phyloP scores from a whole-genome alignment of 2,113 vertebrate species.

The mouse (Mus musculus) region DNA sequence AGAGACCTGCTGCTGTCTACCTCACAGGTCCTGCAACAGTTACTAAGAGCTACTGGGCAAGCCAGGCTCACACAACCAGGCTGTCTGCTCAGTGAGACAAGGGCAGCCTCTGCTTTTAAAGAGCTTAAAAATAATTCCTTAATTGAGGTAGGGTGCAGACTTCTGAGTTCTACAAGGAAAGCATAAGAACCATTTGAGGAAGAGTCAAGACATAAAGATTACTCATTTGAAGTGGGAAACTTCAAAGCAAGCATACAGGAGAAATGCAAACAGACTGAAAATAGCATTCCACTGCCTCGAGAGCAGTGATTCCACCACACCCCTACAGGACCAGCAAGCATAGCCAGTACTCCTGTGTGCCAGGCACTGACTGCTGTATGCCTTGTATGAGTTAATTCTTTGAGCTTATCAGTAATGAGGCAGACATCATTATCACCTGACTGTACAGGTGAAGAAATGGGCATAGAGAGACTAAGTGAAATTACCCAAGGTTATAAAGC shows the following conservation, averaged over 20 bases:
- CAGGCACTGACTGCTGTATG: background rate
- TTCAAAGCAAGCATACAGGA: background rate
- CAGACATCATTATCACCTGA: background rate
- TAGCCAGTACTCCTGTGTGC: background rate
- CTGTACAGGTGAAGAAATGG: background rate
- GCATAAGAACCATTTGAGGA: background rate
- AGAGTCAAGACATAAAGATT: background rate
- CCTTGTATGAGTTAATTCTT: background rate
- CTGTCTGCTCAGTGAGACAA: slow-evolving; percentile 18
- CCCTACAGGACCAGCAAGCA: background rate
- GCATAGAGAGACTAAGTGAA: background rate
- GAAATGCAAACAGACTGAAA: background rate
- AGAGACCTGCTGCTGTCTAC: background rate
- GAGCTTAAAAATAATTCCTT: slow-evolving; percentile 36
- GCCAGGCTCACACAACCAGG: background rate
- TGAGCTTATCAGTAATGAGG: background rate
- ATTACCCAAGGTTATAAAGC: background rate
- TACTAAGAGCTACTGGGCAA: background rate
- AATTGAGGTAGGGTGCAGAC: background rate
- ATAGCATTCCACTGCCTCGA: background rate
- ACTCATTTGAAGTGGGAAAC: background rate
- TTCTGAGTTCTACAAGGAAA: background rate
- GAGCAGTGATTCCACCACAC: background rate
- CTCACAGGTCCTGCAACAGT: background rate
- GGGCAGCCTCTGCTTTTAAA: slow-evolving; percentile 36